Evolutionary conservation across 2,797 vertebrate genomes (phyloP).

Genomic region (Onychomys torridus): DNA sequence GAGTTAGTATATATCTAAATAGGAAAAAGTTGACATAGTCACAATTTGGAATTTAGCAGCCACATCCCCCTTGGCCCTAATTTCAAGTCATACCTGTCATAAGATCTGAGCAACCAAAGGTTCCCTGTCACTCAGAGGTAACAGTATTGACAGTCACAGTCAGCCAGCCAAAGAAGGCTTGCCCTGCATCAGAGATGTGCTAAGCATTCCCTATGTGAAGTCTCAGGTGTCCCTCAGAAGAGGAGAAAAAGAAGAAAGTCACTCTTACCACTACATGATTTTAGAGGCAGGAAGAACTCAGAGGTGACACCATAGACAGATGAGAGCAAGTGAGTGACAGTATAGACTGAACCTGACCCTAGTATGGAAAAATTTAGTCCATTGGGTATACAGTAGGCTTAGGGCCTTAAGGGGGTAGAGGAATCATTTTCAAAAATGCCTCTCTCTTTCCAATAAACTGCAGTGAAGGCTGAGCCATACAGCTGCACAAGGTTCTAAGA

Average conservation of each 20-base stretch:
- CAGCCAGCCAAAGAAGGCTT: background rate
- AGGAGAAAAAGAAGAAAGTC: background rate
- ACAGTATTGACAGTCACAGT: background rate
- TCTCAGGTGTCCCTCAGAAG: background rate
- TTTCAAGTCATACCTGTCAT: background rate
- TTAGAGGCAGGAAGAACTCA: background rate
- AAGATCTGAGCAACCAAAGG: background rate
- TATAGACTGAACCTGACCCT: background rate
- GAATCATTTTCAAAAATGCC: background rate
- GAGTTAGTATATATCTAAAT: background rate
- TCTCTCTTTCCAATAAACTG: background rate
- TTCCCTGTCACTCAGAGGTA: background rate
- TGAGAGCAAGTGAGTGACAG: background rate
- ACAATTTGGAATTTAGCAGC: background rate
- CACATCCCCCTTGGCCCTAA: background rate
- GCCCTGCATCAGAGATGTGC: background rate
- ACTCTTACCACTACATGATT: background rate
- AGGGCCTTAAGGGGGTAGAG: background rate
- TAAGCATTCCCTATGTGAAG: background rate
- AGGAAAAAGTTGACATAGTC: background rate
- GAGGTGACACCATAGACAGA: background rate
- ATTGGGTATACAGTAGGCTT: background rate
- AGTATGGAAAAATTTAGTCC: background rate
- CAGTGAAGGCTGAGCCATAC: background rate
- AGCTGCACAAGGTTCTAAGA: background rate